Evolutionary conservation across 1,140 invertebrate species (phyloP).

Genomic region (Melipona quadrifasciata): DNA sequence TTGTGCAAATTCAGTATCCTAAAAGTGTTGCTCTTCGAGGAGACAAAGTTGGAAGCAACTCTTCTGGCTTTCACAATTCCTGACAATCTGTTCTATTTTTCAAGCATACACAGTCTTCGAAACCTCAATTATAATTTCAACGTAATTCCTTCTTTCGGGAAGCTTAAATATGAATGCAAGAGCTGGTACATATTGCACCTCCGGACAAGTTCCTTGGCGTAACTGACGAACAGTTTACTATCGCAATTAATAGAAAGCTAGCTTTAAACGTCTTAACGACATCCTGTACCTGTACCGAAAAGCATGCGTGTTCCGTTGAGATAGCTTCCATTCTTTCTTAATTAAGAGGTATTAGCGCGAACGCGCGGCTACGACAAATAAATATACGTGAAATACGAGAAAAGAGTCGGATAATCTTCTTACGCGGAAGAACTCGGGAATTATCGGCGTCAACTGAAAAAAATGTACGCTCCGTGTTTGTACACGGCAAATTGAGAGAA

Average conservation of each 20-base stretch:
- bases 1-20: neutral
- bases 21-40: neutral
- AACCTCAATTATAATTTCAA: neutral
- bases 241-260: neutral
- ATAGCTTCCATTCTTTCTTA: neutral
- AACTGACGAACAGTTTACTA: neutral
- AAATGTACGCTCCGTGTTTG: neutral
- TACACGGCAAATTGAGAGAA: neutral
- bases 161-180: neutral
- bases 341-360: neutral
- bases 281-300: too few species aligned
- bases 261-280: neutral
- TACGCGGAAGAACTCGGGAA: neutral
- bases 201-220: neutral
- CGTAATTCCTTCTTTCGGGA: neutral
- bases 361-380: too few species aligned
- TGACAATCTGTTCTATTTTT: too few species aligned
- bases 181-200: too few species aligned
- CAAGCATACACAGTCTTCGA: neutral
- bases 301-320: slow-evolving; percentile 11
- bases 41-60: neutral
- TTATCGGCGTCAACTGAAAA: neutral
- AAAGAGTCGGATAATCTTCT: neutral
- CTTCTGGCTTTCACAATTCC: neutral
- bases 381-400: neutral